A percentile compares a stretch with the other conserved stretches of the same genome.
Evolutionary conservation across 2,888 invertebrate genomes (phyloP).

Genomic region (Herminia tarsipennalis): DNA sequence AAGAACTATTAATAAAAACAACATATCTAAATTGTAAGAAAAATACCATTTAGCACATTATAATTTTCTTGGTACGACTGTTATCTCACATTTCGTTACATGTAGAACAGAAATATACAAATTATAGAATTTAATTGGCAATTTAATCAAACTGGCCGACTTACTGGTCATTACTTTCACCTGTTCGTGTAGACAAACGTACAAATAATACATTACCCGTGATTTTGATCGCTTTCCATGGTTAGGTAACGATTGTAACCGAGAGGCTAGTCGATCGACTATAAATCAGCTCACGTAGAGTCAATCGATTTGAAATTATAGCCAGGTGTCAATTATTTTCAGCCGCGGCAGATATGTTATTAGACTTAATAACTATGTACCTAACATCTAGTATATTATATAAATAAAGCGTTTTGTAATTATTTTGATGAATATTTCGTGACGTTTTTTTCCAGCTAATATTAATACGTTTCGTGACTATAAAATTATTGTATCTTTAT

Average conservation of each 20-base stretch:
- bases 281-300: constrained; percentile 33
- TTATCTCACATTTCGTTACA: constrained; percentile 37
- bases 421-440: no score
- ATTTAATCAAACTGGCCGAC: constrained; percentile 31
- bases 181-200: constrained; percentile 32
- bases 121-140: constrained; percentile 28
- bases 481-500: no score
- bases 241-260: constrained; percentile 48
- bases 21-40: not conserved
- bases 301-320: constrained; percentile 27
- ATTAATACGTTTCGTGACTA: no score
- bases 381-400: constrained; percentile 18
- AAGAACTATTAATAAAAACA: not conserved
- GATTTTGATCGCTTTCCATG: constrained; percentile 50
- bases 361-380: constrained; percentile 6
- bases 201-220: constrained; percentile 40
- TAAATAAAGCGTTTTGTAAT: not conserved
- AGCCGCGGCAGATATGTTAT: constrained; percentile 9
- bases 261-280: constrained; percentile 31
- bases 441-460: no score
- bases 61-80: constrained; percentile 21
- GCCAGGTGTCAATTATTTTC: constrained; percentile 18
- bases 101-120: constrained; percentile 25
- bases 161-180: constrained; percentile 46
- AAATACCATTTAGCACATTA: constrained; percentile 15